Evolutionary conservation across 2,888 invertebrate genomes (phyloP), one percentile per base, ranked within the genome.

Genomic region (Latrodectus hesperus): DNA sequence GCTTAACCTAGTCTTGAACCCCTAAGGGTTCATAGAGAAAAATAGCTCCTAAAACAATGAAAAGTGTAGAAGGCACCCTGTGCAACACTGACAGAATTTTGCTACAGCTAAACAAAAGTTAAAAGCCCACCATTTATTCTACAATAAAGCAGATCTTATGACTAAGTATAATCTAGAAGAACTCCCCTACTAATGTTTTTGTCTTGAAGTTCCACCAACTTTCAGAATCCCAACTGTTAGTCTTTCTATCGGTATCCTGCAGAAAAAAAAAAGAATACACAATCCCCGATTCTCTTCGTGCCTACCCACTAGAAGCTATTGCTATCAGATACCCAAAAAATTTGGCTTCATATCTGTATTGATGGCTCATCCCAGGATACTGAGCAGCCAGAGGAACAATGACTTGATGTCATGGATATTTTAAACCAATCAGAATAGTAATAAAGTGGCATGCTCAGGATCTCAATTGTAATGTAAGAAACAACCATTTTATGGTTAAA

Each of bases 61-160:
- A 55, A 55, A 55, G 2, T 14, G 55, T 55, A 55, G 55, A 16
- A 55, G 11, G 9, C 73, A 55, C 22, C 53, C 73, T 73, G 26
- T 17, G 14, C 53, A 73, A 14, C 73, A 52, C 2, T 73, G 71
- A 17, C 6, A 72, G 51, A 72, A 72, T 38, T 38, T 38, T 38
- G 5, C 38, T 38, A 38, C 38, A 38, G 1, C 38, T 38, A 6
- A 4, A 38, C 4, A 16, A 16, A 72, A 52, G 51, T 51, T 72
- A n/a, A 72, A 22, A 17, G 9, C 73, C 5, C 53, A 73, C 52
- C 5, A 73, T 17, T 73, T 55, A 12, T 73, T 73, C 55, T 73
- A 53, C 52, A 10, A 51, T 10, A 73, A 73, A 73, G 51, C 55
- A 53, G 73, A 53, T 22, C 17, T 73, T 16, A 17, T 73, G 53